Evolutionary conservation across 2,113 vertebrate genomes (phyloP).

Genomic region (Psephotus haematonotus): DNA sequence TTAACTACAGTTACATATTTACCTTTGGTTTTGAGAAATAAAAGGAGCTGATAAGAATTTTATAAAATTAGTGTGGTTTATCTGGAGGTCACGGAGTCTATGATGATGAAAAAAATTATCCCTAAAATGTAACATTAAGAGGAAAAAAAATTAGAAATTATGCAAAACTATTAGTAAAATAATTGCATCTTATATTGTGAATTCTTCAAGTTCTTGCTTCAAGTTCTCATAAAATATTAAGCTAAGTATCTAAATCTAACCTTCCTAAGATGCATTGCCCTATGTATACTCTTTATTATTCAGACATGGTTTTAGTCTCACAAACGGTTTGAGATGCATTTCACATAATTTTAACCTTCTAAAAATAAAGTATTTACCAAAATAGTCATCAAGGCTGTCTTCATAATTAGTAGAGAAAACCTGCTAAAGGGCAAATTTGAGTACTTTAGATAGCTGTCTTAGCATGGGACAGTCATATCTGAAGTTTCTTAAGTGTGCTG

Average conservation of each 20-base stretch:
- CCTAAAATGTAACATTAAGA: not conserved
- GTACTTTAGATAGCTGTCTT: not conserved
- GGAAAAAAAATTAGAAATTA: not conserved
- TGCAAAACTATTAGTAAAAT: not conserved
- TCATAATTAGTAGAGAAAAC: not conserved
- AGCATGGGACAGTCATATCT: not conserved
- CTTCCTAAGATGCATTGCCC: not conserved
- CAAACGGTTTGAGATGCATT: not conserved
- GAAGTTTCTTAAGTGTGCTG: not conserved
- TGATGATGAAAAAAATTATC: not conserved
- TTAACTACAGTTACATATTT: not conserved
- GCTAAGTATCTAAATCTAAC: not conserved
- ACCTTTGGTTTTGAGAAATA: constrained; percentile 7
- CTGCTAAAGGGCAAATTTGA: not conserved
- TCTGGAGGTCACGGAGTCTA: not conserved
- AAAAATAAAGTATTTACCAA: not conserved
- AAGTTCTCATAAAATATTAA: not conserved
- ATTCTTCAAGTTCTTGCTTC: not conserved
- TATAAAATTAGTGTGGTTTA: not conserved
- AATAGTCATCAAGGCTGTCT: not conserved
- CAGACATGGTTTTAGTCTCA: not conserved
- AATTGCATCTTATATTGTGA: not conserved
- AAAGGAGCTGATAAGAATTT: not conserved
- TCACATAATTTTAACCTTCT: not conserved
- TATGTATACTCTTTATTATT: not conserved